Percentiles rank a stretch among this genome's conserved stretches.
Conservation (phyloP, 2,797 vertebrate species). For the Fundulus diaphanus region DNA sequence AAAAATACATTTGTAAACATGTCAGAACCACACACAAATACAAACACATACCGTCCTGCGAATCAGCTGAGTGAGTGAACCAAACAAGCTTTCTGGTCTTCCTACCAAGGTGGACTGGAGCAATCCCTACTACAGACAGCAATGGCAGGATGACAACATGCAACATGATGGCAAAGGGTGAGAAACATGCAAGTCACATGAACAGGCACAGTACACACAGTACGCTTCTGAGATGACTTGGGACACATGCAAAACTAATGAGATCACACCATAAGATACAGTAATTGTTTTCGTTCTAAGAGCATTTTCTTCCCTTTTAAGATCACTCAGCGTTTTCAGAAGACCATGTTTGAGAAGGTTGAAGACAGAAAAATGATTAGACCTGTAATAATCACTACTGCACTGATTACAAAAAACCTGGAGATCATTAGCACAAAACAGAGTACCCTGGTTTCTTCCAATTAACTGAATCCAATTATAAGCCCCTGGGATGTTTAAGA, state of each 20-base stretch:
- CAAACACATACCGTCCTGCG: slow-evolving; percentile 78
- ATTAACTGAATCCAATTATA: slow-evolving; percentile 2
- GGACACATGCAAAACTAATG: slow-evolving; percentile 9
- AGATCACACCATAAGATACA: not conserved
- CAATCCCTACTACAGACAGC: slow-evolving; percentile 64
- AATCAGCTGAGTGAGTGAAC: slow-evolving; percentile 86
- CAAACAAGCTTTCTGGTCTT: slow-evolving; percentile 86
- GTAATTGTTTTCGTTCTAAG: not conserved
- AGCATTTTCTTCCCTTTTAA: not conserved
- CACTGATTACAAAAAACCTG: not conserved
- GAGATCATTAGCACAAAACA: slow-evolving; percentile 2
- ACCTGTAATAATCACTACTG: not conserved
- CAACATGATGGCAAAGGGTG: slow-evolving; percentile 43
- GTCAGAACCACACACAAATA: slow-evolving; percentile 21
- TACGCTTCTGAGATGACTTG: slow-evolving; percentile 19
- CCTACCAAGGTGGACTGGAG: slow-evolving; percentile 81
- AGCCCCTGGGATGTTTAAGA: slow-evolving; percentile 5
- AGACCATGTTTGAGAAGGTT: not conserved
- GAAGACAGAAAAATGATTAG: slow-evolving; percentile 8
- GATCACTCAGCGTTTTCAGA: not conserved
- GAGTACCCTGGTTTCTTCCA: not conserved
- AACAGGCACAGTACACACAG: slow-evolving; percentile 7
- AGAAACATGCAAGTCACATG: slow-evolving; percentile 38
- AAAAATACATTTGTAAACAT: not conserved
- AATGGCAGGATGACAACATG: slow-evolving; percentile 39